phyloP scores from a whole-genome alignment of 2,113 vertebrate species.

The Falcunculus frontatus region DNA sequence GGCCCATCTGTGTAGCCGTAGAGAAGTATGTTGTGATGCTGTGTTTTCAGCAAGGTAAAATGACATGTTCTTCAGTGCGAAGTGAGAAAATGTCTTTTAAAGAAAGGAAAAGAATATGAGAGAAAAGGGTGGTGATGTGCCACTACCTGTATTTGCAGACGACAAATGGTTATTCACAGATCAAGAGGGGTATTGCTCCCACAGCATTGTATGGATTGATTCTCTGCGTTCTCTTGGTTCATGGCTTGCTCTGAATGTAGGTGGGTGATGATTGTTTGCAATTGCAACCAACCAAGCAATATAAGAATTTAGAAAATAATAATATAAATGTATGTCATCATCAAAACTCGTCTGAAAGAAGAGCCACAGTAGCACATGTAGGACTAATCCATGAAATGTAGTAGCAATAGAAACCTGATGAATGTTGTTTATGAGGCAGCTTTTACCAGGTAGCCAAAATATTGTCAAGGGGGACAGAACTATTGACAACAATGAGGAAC shows the following conservation, averaged over 20 bases:
- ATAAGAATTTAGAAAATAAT: background rate
- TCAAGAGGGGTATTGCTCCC: background rate
- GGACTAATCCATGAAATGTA: background rate
- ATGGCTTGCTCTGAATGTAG: background rate
- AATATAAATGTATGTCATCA: background rate
- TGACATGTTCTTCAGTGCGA: background rate
- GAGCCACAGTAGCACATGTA: background rate
- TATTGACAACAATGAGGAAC: background rate
- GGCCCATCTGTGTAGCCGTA: background rate
- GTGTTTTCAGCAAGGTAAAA: background rate
- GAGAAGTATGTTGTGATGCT: background rate
- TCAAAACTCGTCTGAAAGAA: background rate
- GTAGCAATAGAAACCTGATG: background rate
- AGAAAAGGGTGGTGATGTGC: background rate
- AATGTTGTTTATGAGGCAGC: background rate
- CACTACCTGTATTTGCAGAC: rapidly evolving
- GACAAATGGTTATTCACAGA: background rate
- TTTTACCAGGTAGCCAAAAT: background rate
- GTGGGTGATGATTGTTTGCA: background rate
- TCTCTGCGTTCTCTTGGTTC: background rate
- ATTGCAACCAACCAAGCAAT: background rate
- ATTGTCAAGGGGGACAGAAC: background rate
- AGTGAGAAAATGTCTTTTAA: background rate
- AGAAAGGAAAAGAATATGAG: background rate
- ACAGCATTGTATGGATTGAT: background rate